phyloP scores from a whole-genome alignment of 2,888 invertebrate species.

The Orthosia gothica region DNA sequence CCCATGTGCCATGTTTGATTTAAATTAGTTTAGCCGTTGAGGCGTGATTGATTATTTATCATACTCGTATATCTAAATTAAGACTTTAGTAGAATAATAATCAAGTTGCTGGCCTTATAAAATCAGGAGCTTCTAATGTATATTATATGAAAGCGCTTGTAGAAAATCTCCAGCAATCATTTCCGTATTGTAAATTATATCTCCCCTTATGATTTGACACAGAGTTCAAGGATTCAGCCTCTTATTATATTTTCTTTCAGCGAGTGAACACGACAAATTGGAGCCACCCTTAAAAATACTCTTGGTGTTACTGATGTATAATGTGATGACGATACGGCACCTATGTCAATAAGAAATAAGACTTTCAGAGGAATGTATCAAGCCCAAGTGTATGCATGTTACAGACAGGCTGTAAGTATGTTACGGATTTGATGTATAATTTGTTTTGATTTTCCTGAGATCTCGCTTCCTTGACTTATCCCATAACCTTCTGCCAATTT shows the following conservation, averaged over 20 bases:
- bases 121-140: not conserved
- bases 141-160: not conserved
- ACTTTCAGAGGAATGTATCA: not conserved
- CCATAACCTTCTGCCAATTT: too few species aligned
- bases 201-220: slow-evolving; percentile 19
- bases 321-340: not conserved
- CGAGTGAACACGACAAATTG: slow-evolving; percentile 46
- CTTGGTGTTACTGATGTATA: not conserved
- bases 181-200: slow-evolving; percentile 43
- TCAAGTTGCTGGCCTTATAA: not conserved
- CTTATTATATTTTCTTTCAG: slow-evolving; percentile 49
- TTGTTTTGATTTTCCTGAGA: too few species aligned
- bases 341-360: not conserved
- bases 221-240: slow-evolving; percentile 47
- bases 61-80: too few species aligned
- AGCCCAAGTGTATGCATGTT: too few species aligned
- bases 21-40: too few species aligned
- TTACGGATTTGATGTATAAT: too few species aligned
- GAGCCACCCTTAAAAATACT: slow-evolving; percentile 13
- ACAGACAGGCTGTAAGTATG: too few species aligned
- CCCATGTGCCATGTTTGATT: too few species aligned
- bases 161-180: slow-evolving; percentile 19
- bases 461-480: too few species aligned
- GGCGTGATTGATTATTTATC: too few species aligned
- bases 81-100: not conserved